phyloP scores from a whole-genome alignment of 2,888 invertebrate genomes.

The Orchestes rusci region DNA sequence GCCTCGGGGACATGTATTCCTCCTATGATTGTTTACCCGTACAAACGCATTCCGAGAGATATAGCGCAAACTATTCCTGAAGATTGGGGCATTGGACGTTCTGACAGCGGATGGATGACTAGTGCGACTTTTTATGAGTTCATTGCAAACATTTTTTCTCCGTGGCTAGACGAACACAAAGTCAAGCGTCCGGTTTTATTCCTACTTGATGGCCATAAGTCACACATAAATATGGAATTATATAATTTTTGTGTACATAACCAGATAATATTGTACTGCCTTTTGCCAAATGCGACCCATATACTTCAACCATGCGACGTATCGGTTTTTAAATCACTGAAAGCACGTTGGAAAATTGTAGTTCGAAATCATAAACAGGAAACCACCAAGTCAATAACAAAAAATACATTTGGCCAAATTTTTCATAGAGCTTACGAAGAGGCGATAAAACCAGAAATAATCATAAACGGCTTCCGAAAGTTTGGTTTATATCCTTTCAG shows the following conservation, averaged over 20 bases:
- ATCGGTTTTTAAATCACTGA: not conserved
- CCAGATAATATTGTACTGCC: constrained; percentile 2
- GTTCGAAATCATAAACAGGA: not conserved
- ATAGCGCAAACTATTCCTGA: constrained; percentile 25
- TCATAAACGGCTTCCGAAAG: constrained; percentile 1
- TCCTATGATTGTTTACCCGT: constrained; percentile 29
- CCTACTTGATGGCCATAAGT: constrained; percentile 3
- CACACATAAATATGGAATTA: constrained; percentile 1
- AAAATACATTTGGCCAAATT: not conserved
- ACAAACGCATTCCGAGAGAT: constrained; percentile 28
- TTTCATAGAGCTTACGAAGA: constrained; percentile 1
- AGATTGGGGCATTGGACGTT: constrained; percentile 26
- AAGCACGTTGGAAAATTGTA: not conserved
- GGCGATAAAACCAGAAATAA: not conserved
- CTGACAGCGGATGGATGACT: constrained; percentile 30
- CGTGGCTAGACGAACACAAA: constrained; percentile 1
- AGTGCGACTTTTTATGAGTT: constrained; percentile 11
- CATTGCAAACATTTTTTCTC: constrained; percentile 2
- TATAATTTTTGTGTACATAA: not conserved
- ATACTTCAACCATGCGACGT: not conserved
- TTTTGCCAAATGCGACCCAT: not conserved
- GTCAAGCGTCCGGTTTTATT: constrained; percentile 5
- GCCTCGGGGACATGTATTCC: constrained; percentile 25
- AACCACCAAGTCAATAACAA: not conserved
- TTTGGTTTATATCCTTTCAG: constrained; percentile 2